Base-by-base conservation (phyloP, 2,113 vertebrate species). In the Gavia stellata region DNA sequence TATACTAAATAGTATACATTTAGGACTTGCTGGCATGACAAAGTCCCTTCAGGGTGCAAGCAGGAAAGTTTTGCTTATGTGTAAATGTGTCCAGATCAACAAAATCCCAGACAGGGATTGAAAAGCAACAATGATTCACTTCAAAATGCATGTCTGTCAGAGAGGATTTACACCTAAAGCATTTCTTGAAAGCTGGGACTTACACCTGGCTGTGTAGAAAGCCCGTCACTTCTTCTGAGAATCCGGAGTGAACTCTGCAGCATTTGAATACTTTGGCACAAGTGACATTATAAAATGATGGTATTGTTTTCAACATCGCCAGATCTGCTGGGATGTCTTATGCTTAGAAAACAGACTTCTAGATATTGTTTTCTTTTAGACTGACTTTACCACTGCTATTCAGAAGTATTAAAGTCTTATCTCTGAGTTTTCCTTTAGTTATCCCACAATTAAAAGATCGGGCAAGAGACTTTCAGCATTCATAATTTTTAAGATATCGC, bases 401-500 rank as follows among this genome's bases (percentile, higher is more conserved):
- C 53, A 45, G 58, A 38, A 53, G 34, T 36, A 26, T 62, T 68
- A 29, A 79, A 59, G 15, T 38, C 38, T 90, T 49, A 11, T 14
- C 17, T 80, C 59, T 16, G 49, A 31, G 21, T 66, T 89, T 85
- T 77, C 9, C 26, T 55, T 36, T 16, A 70, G 12, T 63, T 38
- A 28, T 0, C 18, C 14, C 0, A 2, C 45, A 89, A 73, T n/a
- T 8, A 38, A 45, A 80, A 40, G 50, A 36, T 12, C 0, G 1
- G 26, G 34, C 24, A 52, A 18, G 36, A 9, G 0, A 13, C 47
- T 88, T 40, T 11, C 1, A 49, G 21, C 14, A 12, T 72, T 34
- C 49, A 77, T 94, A 78, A 59, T 87, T 95, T 96, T 96, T 95
- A 89, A 81, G 79, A 90, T 59, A 63, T 78, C 56, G 92, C 97